Conservation (phyloP, 2,113 vertebrate genomes). For the Bos taurus region ARS-UCD2.0 NC_037343.1:4869501-4870000, state of each 20-base stretch:
- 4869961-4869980: constrained; percentile 95
- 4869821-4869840: constrained; percentile 97
- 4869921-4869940: constrained; percentile 94
- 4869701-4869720: constrained; percentile 74
- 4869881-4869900: constrained; percentile 96
- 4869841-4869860: constrained; percentile 96
- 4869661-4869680: constrained; percentile 72
- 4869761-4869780: constrained; percentile 71
- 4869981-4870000: constrained; percentile 92
- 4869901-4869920: constrained; percentile 95
- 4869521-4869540: constrained; percentile 24
- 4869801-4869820: constrained; percentile 49
- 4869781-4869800: constrained; percentile 90
- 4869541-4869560: constrained; percentile 54
- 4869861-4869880: constrained; percentile 93
- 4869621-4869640: constrained; percentile 53
- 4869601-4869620: constrained; percentile 36
- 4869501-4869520: constrained; percentile 37
- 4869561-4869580: constrained; percentile 2
- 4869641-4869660: constrained; percentile 77
- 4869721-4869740: constrained; percentile 69
- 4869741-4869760: constrained; percentile 78
- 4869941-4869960: constrained; percentile 94
- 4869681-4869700: constrained; percentile 61
- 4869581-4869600: constrained; percentile 40